These are phyloP conservation scores for Apis cerana DNA, from an alignment of 1,140 invertebrate genomes.

Conservation along the genomic window DNA sequence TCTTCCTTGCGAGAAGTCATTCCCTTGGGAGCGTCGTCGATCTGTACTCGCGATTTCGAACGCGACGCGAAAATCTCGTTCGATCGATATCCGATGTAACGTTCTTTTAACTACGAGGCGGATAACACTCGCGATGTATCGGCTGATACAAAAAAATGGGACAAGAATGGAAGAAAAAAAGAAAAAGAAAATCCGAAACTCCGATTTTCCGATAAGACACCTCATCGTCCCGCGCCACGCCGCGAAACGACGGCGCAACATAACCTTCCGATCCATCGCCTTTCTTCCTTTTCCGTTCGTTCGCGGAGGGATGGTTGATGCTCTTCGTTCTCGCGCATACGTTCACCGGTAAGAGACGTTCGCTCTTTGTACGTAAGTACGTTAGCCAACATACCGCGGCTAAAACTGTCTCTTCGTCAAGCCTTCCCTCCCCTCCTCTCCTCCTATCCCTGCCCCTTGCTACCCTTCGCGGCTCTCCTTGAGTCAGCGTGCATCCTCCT, in stretches of 20 bases:
- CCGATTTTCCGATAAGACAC: background rate
- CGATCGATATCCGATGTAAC: background rate
- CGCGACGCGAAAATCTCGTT: background rate
- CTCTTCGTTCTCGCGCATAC: slow-evolving; percentile 59
- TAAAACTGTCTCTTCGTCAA: slow-evolving; percentile 70
- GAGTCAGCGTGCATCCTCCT: slow-evolving; percentile 53
- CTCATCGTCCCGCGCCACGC: slow-evolving; percentile 2
- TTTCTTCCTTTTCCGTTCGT: slow-evolving; percentile 1
- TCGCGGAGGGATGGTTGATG: background rate
- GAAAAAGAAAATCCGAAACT: background rate
- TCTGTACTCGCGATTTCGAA: slow-evolving; percentile 1
- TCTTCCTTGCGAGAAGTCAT: background rate
- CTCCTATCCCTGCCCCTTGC: slow-evolving; percentile 25
- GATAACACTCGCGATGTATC: no score
- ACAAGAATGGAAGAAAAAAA: no score
- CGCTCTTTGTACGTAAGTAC: slow-evolving; percentile 67
- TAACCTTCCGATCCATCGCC: slow-evolving; percentile 23
- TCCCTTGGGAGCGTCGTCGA: background rate
- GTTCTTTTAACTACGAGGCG: no score
- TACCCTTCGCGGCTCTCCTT: slow-evolving; percentile 24
- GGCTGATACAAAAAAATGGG: no score
- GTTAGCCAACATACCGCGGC: slow-evolving; percentile 70
- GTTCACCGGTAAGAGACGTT: slow-evolving; percentile 56
- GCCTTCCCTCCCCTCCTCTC: slow-evolving; percentile 39
- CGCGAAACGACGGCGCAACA: background rate